Evolutionary conservation across 1,140 invertebrate species (phyloP), one percentile per base, ranked within the genome.

Genomic region (Brachionus calyciflorus): DNA sequence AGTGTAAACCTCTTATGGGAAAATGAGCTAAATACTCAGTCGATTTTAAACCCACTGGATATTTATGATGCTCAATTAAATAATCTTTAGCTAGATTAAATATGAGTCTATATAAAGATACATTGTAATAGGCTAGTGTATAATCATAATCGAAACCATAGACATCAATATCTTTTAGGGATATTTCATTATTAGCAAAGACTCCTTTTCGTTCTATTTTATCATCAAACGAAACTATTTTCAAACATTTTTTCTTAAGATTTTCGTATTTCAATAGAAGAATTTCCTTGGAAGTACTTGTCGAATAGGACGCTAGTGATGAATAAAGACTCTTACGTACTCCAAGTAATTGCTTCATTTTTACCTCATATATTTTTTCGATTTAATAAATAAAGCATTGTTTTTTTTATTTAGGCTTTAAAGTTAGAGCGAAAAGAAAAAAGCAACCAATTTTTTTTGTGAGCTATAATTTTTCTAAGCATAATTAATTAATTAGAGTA

Each of bases 111-210:
- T 97, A 93, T 82, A 98, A 86, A 41, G 91, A 89, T 19, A 91
- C 90, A 81, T 93, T 94, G 84, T 98, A 98, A 81, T 92, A 92
- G n/a, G 94, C 94, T 78, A 98, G 84, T 0, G 96, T 98, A 82
- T 98, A 98, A 84, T 98, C 96, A 87, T 98, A 98, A 87, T 98
- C 96, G 87, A 98, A 98, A 17, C 96, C 96, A 88, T 96, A 98
- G 0, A 97, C 92, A 81, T 93, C 89, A 40, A 98, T 91, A 82
- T 96, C 91, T 77, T 90, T 88, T 24, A 98, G 84, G 84, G 96
- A 91, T 21, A 97, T 86, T 83, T 98, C 94, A 86, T 98, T 98
- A 85, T 94, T 97, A n/a, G 93, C 93, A 87, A 97, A 98, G 0
- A 98, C 92, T 19, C 91, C 92, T 79, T 88, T 87, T 0, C 89